These are phyloP conservation scores for Heteronetta atricapilla DNA, from an alignment of 2,113 vertebrate species.

Conservation along the genomic window DNA sequence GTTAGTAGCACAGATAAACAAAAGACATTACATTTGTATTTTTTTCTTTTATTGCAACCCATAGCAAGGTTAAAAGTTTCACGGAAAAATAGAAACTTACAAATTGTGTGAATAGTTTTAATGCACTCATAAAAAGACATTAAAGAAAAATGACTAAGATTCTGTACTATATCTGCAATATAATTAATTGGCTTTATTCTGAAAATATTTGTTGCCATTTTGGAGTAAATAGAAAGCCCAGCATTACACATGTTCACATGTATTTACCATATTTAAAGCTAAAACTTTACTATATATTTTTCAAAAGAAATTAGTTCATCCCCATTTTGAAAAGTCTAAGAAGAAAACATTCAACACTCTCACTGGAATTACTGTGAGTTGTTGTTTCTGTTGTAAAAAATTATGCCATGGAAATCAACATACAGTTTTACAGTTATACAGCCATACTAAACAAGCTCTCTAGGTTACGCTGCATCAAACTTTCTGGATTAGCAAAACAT, in stretches of 20 bases:
- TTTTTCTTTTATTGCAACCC: slow-evolving; percentile 70
- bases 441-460: slow-evolving; percentile 69
- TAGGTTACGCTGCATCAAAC: slow-evolving; percentile 64
- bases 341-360: slow-evolving; percentile 71
- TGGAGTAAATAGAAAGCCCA: slow-evolving; percentile 73
- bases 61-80: slow-evolving; percentile 73
- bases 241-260: slow-evolving; percentile 72
- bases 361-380: slow-evolving; percentile 40
- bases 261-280: slow-evolving; percentile 75
- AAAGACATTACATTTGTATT: slow-evolving; percentile 41
- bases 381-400: slow-evolving; percentile 65
- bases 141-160: slow-evolving; percentile 67
- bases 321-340: slow-evolving; percentile 74
- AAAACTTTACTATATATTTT: slow-evolving; percentile 55
- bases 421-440: slow-evolving; percentile 61
- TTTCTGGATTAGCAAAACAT: slow-evolving; percentile 70
- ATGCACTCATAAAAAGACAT: slow-evolving; percentile 73
- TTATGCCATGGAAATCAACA: slow-evolving; percentile 65
- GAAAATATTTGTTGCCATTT: slow-evolving; percentile 79
- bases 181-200: slow-evolving; percentile 73
- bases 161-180: slow-evolving; percentile 68
- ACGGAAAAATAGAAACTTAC: slow-evolving; percentile 79
- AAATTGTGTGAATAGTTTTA: slow-evolving; percentile 74
- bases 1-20: slow-evolving; percentile 11
- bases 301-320: slow-evolving; percentile 73